Conservation (phyloP, 2,888 invertebrate genomes). For the Polietes domitor region DNA sequence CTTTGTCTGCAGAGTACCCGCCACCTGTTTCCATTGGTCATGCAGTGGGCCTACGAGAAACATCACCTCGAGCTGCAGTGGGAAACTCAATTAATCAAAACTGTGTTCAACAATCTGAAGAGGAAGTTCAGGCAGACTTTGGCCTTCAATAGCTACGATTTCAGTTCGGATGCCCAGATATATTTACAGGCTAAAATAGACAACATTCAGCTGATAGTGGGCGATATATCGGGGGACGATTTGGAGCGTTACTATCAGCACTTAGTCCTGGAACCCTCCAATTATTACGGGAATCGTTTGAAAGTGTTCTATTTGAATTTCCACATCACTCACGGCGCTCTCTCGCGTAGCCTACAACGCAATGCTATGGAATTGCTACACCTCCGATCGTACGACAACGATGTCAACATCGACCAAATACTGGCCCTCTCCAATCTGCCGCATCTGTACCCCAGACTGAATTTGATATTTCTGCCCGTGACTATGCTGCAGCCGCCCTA, state of each 20-base stretch:
- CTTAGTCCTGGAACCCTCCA: neutral
- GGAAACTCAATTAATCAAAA: neutral
- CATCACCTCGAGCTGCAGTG: neutral
- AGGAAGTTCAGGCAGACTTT: neutral
- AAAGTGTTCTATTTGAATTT: neutral
- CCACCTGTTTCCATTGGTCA: neutral
- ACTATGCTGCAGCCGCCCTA: neutral
- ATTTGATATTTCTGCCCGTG: neutral
- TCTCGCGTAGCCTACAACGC: neutral
- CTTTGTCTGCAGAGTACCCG: neutral
- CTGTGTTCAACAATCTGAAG: neutral
- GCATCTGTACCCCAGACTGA: neutral
- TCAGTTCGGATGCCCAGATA: neutral
- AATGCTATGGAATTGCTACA: neutral
- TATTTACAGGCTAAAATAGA: neutral
- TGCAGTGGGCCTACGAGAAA: slow-evolving; percentile 1
- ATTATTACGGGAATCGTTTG: slow-evolving; percentile 9
- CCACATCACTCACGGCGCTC: neutral
- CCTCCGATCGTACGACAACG: neutral
- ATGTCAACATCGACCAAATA: neutral
- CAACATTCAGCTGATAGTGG: neutral
- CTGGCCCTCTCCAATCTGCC: neutral
- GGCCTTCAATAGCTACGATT: neutral
- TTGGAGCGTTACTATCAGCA: neutral
- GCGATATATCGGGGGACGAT: neutral